Percentiles rank a stretch among this genome's conserved stretches.
phyloP scores from a whole-genome alignment of 2,113 vertebrate species.

The Ictidomys tridecemlineatus region DNA sequence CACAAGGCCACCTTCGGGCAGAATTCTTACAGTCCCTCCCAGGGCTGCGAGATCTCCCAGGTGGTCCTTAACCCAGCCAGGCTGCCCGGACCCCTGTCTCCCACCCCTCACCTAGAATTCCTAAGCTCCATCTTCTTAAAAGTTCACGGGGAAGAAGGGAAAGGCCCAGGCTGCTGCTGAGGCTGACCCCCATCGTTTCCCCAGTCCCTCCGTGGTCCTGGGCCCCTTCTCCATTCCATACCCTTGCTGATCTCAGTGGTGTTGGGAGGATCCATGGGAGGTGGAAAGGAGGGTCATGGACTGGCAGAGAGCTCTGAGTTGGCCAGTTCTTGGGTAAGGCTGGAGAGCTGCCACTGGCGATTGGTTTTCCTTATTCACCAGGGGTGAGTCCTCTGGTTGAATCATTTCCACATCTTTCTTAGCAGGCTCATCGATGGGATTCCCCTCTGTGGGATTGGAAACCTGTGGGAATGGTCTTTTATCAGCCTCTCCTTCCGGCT shows the following conservation, averaged over 20 bases:
- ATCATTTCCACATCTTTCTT: conserved; percentile 82
- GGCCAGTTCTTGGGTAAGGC: conserved; percentile 81
- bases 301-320: conserved; percentile 61
- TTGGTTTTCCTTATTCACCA: conserved; percentile 78
- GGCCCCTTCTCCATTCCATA: not conserved
- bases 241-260: not conserved
- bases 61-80: not conserved
- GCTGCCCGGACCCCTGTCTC: not conserved
- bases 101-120: not conserved
- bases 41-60: not conserved
- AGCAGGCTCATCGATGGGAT: conserved; percentile 81
- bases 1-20: not conserved
- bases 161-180: not conserved
- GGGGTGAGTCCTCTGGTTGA: conserved; percentile 80
- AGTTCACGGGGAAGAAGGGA: not conserved
- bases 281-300: not conserved
- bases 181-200: not conserved
- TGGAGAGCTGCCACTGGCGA: conserved; percentile 75
- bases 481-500: conserved; percentile 65
- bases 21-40: not conserved
- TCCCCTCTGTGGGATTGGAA: conserved; percentile 81
- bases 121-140: not conserved
- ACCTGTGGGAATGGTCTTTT: conserved; percentile 78
- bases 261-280: not conserved
- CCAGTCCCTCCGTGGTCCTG: not conserved